Conservation (phyloP, 1,140 invertebrate species). For the Drosophila insularis region DNA sequence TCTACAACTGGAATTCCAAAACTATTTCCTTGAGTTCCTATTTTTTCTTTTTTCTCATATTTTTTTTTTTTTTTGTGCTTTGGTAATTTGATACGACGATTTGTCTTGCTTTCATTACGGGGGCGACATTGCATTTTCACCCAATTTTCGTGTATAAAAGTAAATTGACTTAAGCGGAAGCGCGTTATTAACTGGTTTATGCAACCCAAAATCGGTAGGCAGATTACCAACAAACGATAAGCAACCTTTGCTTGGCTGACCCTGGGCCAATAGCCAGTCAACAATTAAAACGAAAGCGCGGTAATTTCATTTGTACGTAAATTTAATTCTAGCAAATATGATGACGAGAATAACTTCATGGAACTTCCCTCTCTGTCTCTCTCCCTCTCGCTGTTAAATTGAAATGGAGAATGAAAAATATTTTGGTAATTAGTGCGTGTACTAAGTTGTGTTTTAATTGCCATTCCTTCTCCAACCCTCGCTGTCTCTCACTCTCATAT, state of each 20-base stretch:
- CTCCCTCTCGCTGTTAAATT: neutral
- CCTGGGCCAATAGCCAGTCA: constrained; percentile 61
- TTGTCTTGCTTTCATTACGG: constrained; percentile 73
- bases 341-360: constrained; percentile 32
- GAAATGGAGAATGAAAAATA: constrained; percentile 55
- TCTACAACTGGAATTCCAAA: constrained; percentile 12
- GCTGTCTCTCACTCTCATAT: neutral
- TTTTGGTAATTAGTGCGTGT: constrained; percentile 78
- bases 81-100: constrained; percentile 82
- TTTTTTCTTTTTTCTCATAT: neutral
- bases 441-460: constrained; percentile 59
- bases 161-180: constrained; percentile 79
- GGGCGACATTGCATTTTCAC: constrained; percentile 71
- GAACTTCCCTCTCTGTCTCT: neutral
- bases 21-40: constrained; percentile 28
- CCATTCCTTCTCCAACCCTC: constrained; percentile 8
- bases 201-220: constrained; percentile 77
- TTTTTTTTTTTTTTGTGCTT: constrained; percentile 38
- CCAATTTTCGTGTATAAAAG: constrained; percentile 64
- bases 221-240: constrained; percentile 68
- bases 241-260: constrained; percentile 45
- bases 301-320: constrained; percentile 79
- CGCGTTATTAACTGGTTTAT: constrained; percentile 82
- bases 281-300: constrained; percentile 79
- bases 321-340: constrained; percentile 74